Evolutionary conservation across 2,888 invertebrate species (phyloP).

Genomic region (Periphyllus acericola): DNA sequence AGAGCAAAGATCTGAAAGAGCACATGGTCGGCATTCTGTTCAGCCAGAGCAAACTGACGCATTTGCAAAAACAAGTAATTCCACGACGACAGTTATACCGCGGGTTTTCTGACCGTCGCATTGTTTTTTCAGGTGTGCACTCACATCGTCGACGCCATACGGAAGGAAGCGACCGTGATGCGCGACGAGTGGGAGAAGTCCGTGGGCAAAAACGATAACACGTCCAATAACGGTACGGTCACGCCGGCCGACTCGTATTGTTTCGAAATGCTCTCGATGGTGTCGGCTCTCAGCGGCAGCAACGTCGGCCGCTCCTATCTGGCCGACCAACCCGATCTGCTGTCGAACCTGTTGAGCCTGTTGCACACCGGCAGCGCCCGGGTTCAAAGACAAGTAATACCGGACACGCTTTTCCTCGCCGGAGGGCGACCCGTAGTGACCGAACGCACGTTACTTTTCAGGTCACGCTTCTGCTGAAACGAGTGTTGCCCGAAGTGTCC

Average conservation of each 20-base stretch:
- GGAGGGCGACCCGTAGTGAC: too few species aligned
- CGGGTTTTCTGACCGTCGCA: not conserved
- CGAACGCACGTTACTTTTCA: constrained; percentile 66
- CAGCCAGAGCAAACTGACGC: constrained; percentile 90
- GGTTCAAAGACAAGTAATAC: constrained; percentile 86
- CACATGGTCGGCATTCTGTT: constrained; percentile 97
- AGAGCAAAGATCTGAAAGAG: constrained; percentile 82
- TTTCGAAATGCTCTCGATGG: constrained; percentile 97
- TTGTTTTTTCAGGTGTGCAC: constrained; percentile 76
- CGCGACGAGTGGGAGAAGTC: constrained; percentile 90
- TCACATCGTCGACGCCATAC: constrained; percentile 90
- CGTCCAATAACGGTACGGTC: constrained; percentile 58
- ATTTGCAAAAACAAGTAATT: constrained; percentile 87
- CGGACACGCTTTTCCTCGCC: too few species aligned
- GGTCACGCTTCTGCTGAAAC: constrained; percentile 85
- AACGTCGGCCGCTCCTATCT: constrained; percentile 89
- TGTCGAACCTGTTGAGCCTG: constrained; percentile 85
- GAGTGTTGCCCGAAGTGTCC: constrained; percentile 90
- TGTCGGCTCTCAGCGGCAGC: constrained; percentile 91
- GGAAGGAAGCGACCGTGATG: constrained; percentile 85
- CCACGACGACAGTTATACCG: not conserved
- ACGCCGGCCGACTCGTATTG: constrained; percentile 85
- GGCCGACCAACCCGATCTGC: constrained; percentile 86
- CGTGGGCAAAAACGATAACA: constrained; percentile 35
- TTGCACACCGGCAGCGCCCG: constrained; percentile 94